Conservation (phyloP, 2,888 invertebrate genomes). For the Parnassius smintheus region DNA sequence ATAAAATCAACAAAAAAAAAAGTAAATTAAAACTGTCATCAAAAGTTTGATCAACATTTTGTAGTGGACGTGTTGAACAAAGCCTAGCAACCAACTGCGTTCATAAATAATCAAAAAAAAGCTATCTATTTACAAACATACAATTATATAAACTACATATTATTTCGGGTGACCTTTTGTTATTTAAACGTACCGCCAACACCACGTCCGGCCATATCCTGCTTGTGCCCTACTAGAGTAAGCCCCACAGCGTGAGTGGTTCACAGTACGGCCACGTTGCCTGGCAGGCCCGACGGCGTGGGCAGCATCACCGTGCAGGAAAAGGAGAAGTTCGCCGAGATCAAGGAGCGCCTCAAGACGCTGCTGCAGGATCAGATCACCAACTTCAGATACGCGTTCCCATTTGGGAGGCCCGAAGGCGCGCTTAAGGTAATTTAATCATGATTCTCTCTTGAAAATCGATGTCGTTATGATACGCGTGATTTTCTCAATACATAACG, state of each 20-base stretch:
- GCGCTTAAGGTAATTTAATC: constrained; percentile 86
- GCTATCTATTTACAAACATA: too few species aligned
- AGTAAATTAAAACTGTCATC: too few species aligned
- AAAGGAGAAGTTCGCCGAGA: constrained; percentile 98
- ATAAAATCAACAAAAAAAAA: too few species aligned
- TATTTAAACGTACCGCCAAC: constrained; percentile 42
- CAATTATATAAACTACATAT: not conserved
- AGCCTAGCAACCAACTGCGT: too few species aligned
- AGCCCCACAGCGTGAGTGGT: constrained; percentile 73
- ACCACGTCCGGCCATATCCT: constrained; percentile 62
- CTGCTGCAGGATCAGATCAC: constrained; percentile 99
- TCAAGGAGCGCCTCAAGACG: constrained; percentile 96
- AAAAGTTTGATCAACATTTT: too few species aligned
- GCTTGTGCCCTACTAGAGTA: constrained; percentile 78
- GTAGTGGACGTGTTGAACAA: too few species aligned
- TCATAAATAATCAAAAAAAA: too few species aligned
- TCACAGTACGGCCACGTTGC: constrained; percentile 79
- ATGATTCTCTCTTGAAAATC: too few species aligned
- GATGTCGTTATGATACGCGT: too few species aligned
- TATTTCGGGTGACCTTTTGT: not conserved
- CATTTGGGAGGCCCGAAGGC: constrained; percentile 99
- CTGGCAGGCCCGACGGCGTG: constrained; percentile 97
- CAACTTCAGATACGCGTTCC: constrained; percentile 99
- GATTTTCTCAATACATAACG: too few species aligned
- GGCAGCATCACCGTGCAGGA: constrained; percentile 99